phyloP scores from a whole-genome alignment of 2,888 invertebrate species.

The Melanostoma scalare region DNA sequence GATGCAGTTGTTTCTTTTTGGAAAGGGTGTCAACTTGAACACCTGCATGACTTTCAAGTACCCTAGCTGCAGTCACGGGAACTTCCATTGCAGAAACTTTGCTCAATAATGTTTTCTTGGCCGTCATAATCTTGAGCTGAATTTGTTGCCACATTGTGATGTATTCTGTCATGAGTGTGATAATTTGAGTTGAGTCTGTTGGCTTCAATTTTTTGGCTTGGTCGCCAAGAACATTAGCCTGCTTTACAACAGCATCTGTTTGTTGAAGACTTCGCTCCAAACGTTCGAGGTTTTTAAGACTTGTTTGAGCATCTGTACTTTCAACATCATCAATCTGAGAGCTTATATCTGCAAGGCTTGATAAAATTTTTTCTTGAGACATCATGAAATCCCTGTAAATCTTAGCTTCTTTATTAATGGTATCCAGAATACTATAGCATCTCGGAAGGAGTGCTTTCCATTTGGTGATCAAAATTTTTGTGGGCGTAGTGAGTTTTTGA shows the following conservation, averaged over 20 bases:
- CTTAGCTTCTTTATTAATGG: slow-evolving; percentile 84
- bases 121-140: slow-evolving; percentile 82
- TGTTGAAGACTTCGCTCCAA: slow-evolving; percentile 84
- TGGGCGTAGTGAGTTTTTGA: slow-evolving; percentile 85
- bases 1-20: slow-evolving; percentile 82
- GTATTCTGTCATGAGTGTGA: slow-evolving; percentile 86
- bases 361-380: slow-evolving; percentile 88
- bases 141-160: slow-evolving; percentile 86
- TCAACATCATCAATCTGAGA: slow-evolving; percentile 86
- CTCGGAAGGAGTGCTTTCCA: slow-evolving; percentile 87
- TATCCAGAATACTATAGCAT: slow-evolving; percentile 84
- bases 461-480: slow-evolving; percentile 84
- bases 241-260: slow-evolving; percentile 83
- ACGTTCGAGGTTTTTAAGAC: slow-evolving; percentile 79
- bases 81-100: slow-evolving; percentile 83
- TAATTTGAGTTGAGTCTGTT: slow-evolving; percentile 84
- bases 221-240: slow-evolving; percentile 85
- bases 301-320: slow-evolving; percentile 77
- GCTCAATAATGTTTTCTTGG: slow-evolving; percentile 82
- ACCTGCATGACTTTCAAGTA: slow-evolving; percentile 89
- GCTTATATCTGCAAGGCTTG: slow-evolving; percentile 88
- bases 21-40: slow-evolving; percentile 92
- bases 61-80: slow-evolving; percentile 88
- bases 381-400: slow-evolving; percentile 87
- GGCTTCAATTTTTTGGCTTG: slow-evolving; percentile 85